Conservation (phyloP, 2,113 vertebrate species). For the Leptobrachium leishanense region DNA sequence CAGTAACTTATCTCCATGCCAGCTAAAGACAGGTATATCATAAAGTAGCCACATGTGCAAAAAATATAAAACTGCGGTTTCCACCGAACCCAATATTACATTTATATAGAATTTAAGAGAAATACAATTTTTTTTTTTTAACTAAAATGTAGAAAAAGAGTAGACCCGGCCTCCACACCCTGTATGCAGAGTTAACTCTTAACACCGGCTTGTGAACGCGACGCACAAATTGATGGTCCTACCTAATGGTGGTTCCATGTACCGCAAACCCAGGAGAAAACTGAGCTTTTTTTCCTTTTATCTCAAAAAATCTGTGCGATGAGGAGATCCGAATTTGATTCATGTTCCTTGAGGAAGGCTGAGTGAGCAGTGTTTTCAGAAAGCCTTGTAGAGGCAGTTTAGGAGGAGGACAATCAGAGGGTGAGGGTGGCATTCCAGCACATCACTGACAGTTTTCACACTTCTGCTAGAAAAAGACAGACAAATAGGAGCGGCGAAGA, state of each 20-base stretch:
- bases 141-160: too few relatives aligned
- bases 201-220: too few relatives aligned
- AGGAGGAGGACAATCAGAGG: neutral
- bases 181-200: too few relatives aligned
- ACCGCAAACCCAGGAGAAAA: neutral
- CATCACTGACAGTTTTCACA: neutral
- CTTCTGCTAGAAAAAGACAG: neutral
- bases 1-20: too few relatives aligned
- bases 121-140: too few relatives aligned
- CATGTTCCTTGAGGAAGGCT: neutral
- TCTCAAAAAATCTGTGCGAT: neutral
- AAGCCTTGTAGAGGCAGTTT: neutral
- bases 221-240: neutral
- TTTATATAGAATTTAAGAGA: too few relatives aligned
- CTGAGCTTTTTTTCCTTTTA: neutral
- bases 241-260: neutral
- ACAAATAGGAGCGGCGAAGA: neutral
- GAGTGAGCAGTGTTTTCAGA: too few relatives aligned
- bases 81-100: too few relatives aligned
- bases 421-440: neutral
- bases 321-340: conserved; percentile 1
- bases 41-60: too few relatives aligned
- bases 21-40: too few relatives aligned
- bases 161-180: too few relatives aligned
- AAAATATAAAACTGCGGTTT: too few relatives aligned